These are phyloP conservation scores for Spizella passerina DNA, from an alignment of 2,797 vertebrate genomes.

Conservation along the genomic window DNA sequence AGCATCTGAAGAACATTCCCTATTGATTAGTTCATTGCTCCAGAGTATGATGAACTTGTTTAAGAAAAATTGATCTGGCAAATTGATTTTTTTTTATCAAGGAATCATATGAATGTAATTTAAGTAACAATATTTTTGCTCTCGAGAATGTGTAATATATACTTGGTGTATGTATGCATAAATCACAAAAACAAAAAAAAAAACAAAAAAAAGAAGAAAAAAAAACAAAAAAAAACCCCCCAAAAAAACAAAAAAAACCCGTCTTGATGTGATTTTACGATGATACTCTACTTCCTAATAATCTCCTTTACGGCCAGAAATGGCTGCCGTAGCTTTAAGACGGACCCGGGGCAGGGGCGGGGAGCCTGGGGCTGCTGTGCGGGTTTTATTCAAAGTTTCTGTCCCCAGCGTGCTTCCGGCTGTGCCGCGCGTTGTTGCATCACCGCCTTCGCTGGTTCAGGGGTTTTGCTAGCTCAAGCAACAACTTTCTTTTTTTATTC, in stretches of 20 bases:
- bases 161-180: neutral
- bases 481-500: neutral
- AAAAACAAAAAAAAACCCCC: too few species aligned
- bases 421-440: accelerated
- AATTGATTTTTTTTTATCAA: slow-evolving; percentile 76
- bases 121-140: slow-evolving; percentile 62
- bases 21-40: slow-evolving; percentile 75
- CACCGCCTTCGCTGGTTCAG: neutral
- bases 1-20: slow-evolving; percentile 73
- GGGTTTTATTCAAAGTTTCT: neutral
- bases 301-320: neutral
- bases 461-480: neutral
- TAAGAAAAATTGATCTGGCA: slow-evolving; percentile 77
- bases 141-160: neutral
- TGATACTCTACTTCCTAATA: neutral
- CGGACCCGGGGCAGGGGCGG: accelerated
- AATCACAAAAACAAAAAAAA: neutral
- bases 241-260: too few species aligned
- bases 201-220: neutral
- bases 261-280: neutral
- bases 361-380: neutral
- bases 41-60: slow-evolving; percentile 79
- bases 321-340: neutral
- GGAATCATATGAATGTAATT: slow-evolving; percentile 70
- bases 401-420: accelerated